These are phyloP conservation scores for Babyrousa celebensis DNA, from an alignment of 2,797 vertebrate genomes.

Conservation along the genomic window DNA sequence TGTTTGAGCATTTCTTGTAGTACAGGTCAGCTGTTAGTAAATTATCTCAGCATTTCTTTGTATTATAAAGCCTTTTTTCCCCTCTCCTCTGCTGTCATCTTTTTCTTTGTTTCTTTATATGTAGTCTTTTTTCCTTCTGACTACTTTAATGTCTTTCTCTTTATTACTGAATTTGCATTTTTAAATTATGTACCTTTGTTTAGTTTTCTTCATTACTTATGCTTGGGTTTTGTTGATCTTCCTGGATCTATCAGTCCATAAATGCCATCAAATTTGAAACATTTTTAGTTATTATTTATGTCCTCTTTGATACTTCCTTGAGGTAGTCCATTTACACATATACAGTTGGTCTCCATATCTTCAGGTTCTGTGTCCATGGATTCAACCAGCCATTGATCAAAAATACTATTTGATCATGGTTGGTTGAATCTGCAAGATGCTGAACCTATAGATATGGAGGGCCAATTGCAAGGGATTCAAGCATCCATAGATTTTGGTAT, in stretches of 20 bases:
- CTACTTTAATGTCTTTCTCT: background rate
- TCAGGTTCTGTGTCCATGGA: background rate
- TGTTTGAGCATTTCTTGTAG: background rate
- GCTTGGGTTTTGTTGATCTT: constrained; percentile 1
- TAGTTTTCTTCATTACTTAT: background rate
- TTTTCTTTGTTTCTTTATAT: background rate
- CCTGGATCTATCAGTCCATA: background rate
- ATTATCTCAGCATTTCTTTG: background rate
- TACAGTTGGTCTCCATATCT: background rate
- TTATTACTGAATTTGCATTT: background rate
- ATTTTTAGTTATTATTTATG: background rate
- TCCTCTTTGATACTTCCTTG: background rate
- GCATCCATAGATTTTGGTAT: background rate
- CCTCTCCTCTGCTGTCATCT: background rate
- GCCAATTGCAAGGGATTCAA: background rate
- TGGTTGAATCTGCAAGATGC: background rate
- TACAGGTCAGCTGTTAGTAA: background rate
- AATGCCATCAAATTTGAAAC: background rate
- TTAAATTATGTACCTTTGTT: background rate
- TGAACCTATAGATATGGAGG: background rate
- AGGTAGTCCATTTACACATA: background rate
- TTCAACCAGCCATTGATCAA: background rate
- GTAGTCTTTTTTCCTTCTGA: background rate
- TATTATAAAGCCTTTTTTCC: background rate
- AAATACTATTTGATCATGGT: background rate